Evolutionary conservation across 2,113 vertebrate genomes (phyloP).

Genomic region (Eulemur rufifrons): DNA sequence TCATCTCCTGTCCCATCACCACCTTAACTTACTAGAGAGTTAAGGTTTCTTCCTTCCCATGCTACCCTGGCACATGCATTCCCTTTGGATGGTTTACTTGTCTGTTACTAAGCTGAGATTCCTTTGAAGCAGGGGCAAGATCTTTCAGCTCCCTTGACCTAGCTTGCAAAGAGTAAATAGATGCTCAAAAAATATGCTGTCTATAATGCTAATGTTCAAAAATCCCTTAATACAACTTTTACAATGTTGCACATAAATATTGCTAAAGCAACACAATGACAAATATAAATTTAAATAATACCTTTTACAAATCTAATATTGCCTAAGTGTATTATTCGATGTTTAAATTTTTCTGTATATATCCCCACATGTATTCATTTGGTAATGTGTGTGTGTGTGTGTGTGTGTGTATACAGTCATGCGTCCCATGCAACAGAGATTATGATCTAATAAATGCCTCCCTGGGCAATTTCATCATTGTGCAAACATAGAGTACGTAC

Average conservation of each 20-base stretch:
- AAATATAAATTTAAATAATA: background rate
- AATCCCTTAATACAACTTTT: background rate
- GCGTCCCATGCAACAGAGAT: background rate
- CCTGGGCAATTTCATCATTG: background rate
- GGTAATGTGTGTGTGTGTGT: background rate
- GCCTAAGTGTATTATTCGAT: background rate
- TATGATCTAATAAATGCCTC: background rate
- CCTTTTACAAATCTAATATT: background rate
- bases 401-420: background rate
- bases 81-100: background rate
- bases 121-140: background rate
- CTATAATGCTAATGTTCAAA: background rate
- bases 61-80: fast-evolving
- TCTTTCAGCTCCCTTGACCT: background rate
- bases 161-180: background rate
- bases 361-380: background rate
- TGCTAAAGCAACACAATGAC: background rate
- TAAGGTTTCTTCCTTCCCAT: background rate
- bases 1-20: fast-evolving
- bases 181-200: background rate
- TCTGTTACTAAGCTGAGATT: background rate
- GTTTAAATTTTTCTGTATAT: background rate
- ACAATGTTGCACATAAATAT: background rate
- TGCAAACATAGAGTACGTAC: background rate
- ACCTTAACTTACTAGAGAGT: too few relatives aligned